A percentile compares a stretch with the other conserved stretches of the same genome.
Evolutionary conservation across 2,113 vertebrate species (phyloP).

Genomic region (Athene noctua): DNA sequence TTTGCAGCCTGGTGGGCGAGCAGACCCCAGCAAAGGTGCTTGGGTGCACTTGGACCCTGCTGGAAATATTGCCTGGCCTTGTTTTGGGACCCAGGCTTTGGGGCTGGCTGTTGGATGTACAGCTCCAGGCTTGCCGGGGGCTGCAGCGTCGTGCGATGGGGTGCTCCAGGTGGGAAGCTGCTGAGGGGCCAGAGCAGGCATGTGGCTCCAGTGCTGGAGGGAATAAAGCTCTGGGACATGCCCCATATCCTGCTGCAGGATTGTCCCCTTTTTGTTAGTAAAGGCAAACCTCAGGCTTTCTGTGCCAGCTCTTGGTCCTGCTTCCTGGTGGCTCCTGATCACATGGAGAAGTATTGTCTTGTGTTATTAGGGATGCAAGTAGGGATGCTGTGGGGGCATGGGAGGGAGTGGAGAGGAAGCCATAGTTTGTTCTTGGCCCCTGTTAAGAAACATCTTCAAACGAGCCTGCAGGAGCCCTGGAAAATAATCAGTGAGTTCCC

Average conservation of each 20-base stretch:
- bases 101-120: not conserved
- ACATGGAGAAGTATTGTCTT: not conserved
- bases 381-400: not conserved
- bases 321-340: not conserved
- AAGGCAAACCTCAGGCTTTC: not conserved
- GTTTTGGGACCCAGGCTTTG: not conserved
- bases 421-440: not conserved
- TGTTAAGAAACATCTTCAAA: not conserved
- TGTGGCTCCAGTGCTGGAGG: not conserved
- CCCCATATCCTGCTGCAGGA: not conserved
- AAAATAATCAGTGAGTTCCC: not conserved
- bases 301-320: not conserved
- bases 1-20: not conserved
- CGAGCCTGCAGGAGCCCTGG: not conserved
- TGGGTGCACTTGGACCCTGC: not conserved
- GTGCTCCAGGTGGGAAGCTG: not conserved
- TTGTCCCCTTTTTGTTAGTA: not conserved
- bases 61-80: not conserved
- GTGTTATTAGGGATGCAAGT: not conserved
- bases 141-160: fast-evolving
- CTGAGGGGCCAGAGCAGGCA: not conserved
- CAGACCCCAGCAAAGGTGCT: not conserved
- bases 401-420: not conserved
- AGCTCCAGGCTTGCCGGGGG: not conserved
- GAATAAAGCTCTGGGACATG: not conserved